Percentiles rank a stretch among this genome's conserved stretches.
Conservation (phyloP, 2,113 vertebrate species). For the Syngnathus typhle region DNA sequence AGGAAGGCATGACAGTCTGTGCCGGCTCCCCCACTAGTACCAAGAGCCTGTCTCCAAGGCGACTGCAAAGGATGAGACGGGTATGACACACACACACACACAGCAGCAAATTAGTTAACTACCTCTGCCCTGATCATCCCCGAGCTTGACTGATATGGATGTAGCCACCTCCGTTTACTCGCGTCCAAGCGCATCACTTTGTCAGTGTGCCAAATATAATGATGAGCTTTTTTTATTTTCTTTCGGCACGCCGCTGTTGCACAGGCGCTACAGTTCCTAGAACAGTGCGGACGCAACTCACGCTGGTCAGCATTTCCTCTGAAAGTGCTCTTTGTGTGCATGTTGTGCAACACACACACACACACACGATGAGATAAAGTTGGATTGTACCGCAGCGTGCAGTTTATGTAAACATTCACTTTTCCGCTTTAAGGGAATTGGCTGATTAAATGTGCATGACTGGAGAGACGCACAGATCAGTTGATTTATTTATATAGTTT, state of each 20-base stretch:
- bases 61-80: slow-evolving; percentile 71
- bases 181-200: slow-evolving; percentile 48
- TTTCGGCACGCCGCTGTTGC: slow-evolving; percentile 38
- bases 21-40: slow-evolving; percentile 75
- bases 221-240: slow-evolving; percentile 54
- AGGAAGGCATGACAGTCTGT: slow-evolving; percentile 57
- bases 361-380: slow-evolving; percentile 15
- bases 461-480: slow-evolving; percentile 13
- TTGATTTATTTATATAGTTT: background rate
- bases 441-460: slow-evolving; percentile 25
- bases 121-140: slow-evolving; percentile 34
- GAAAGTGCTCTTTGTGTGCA: slow-evolving; percentile 49
- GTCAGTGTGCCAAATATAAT: slow-evolving; percentile 57
- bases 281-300: slow-evolving; percentile 50
- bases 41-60: slow-evolving; percentile 76
- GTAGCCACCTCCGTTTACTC: slow-evolving; percentile 19
- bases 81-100: slow-evolving; percentile 48
- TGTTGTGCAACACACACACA: slow-evolving; percentile 7
- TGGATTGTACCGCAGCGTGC: background rate
- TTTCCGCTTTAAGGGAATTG: slow-evolving; percentile 14
- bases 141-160: slow-evolving; percentile 36
- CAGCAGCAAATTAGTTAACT: slow-evolving; percentile 40
- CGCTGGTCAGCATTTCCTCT: slow-evolving; percentile 66
- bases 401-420: slow-evolving; percentile 9
- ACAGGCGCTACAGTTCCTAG: slow-evolving; percentile 47